Evolutionary conservation across 1,140 invertebrate genomes (phyloP).

Genomic region (Drosophila asahinai): DNA sequence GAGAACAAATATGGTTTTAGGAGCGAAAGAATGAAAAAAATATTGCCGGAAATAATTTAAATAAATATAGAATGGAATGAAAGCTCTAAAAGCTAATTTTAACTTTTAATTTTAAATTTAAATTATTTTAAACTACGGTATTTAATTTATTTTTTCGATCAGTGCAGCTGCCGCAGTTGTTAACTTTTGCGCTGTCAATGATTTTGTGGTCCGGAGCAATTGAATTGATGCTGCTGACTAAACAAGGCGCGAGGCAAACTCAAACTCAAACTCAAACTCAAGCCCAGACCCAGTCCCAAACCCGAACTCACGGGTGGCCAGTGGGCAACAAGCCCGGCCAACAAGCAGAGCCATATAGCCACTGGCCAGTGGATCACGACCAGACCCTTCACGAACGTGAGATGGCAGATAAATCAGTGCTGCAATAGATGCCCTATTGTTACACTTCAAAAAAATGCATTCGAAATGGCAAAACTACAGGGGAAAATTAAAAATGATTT

Average conservation of each 20-base stretch:
- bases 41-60: not conserved
- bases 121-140: no score
- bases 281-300: not conserved
- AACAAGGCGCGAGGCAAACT: slow-evolving; percentile 51
- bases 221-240: slow-evolving; percentile 66
- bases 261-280: slow-evolving; percentile 2
- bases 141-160: not conserved
- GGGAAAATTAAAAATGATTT: no score
- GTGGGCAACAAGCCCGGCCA: slow-evolving; percentile 28
- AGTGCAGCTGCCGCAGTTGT: slow-evolving; percentile 53
- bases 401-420: slow-evolving; percentile 76
- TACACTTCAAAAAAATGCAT: not conserved
- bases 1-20: not conserved
- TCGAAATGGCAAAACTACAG: not conserved
- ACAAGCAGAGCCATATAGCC: slow-evolving; percentile 23
- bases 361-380: slow-evolving; percentile 44
- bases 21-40: not conserved
- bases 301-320: slow-evolving; percentile 25
- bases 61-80: not conserved
- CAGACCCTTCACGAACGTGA: slow-evolving; percentile 64
- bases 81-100: no score
- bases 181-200: slow-evolving; percentile 72
- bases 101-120: not conserved
- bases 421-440: slow-evolving; percentile 67
- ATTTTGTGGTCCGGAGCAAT: slow-evolving; percentile 76